A percentile compares a stretch with the other conserved stretches of the same genome.
Evolutionary conservation across 2,113 vertebrate genomes (phyloP).

Genomic region (Murina feae): DNA sequence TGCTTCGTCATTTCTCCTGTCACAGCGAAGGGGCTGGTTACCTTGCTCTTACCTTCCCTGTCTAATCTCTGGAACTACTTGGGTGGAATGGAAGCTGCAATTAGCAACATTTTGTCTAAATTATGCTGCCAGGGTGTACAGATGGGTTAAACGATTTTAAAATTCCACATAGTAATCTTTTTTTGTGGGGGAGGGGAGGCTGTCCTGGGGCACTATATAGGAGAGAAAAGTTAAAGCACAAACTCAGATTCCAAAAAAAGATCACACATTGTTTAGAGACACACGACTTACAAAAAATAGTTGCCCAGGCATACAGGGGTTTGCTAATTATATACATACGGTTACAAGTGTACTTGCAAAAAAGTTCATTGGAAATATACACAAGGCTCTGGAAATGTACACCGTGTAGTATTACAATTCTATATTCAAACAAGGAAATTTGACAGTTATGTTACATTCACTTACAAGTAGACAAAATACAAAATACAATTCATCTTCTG

Average conservation of each 20-base stretch:
- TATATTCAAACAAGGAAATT: constrained; percentile 93
- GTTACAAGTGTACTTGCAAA: constrained; percentile 99
- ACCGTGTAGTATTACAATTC: constrained; percentile 93
- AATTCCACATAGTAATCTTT: background rate
- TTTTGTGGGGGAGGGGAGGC: no score
- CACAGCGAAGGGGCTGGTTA: background rate
- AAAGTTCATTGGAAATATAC: constrained; percentile 99
- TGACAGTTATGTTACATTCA: constrained; percentile 99
- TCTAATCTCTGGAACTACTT: background rate
- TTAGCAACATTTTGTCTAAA: background rate
- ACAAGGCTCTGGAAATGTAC: constrained; percentile 99
- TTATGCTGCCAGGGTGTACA: background rate
- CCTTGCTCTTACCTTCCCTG: background rate
- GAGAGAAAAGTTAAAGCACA: background rate
- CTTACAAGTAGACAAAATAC: constrained; percentile 99
- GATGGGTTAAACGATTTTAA: constrained; percentile 34
- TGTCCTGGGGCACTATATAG: background rate
- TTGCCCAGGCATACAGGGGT: constrained; percentile 99
- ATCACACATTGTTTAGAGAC: constrained; percentile 99
- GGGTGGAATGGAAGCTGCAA: background rate
- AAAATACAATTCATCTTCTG: constrained; percentile 97
- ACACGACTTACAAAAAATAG: constrained; percentile 99
- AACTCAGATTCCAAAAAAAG: constrained; percentile 93
- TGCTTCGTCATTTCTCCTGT: background rate
- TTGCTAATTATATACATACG: constrained; percentile 99